These are phyloP conservation scores for Lepidocyrtoides sp. DNA, from an alignment of 2,888 invertebrate genomes.

Conservation along the genomic window DNA sequence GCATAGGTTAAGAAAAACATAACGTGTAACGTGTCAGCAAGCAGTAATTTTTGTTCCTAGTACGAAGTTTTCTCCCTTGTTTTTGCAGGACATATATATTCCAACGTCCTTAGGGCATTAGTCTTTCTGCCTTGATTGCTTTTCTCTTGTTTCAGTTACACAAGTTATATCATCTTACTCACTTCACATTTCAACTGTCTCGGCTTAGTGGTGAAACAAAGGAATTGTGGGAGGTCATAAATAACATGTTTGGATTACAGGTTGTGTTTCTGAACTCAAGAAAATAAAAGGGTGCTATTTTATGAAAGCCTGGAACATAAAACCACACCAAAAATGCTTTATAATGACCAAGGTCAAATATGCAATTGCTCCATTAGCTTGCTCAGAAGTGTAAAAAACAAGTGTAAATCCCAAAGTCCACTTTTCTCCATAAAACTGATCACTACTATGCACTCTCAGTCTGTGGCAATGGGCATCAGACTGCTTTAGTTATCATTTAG, in stretches of 20 bases:
- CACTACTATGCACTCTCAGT: background rate
- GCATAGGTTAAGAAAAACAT: too few relatives aligned
- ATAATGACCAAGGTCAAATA: constrained; percentile 15
- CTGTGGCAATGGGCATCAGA: too few relatives aligned
- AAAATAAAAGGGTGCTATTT: background rate
- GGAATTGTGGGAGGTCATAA: background rate
- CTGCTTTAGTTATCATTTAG: background rate
- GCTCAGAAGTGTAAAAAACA: background rate
- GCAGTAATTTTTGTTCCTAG: background rate
- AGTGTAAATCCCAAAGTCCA: background rate
- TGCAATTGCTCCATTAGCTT: background rate
- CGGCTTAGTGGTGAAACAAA: background rate
- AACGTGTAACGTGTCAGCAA: background rate
- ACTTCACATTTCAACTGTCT: background rate
- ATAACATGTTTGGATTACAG: background rate
- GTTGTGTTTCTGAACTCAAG: background rate
- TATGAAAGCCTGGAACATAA: background rate
- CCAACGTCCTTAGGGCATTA: constrained; percentile 9
- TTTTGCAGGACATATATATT: background rate
- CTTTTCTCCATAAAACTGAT: constrained; percentile 11
- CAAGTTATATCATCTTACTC: background rate
- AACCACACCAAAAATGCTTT: background rate
- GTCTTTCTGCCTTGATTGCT: constrained; percentile 5
- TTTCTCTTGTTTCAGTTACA: background rate
- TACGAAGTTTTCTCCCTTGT: background rate